Evolutionary conservation across 2,888 invertebrate genomes (phyloP), one percentile per base, ranked within the genome.

Genomic region (Drosophila siamana): DNA sequence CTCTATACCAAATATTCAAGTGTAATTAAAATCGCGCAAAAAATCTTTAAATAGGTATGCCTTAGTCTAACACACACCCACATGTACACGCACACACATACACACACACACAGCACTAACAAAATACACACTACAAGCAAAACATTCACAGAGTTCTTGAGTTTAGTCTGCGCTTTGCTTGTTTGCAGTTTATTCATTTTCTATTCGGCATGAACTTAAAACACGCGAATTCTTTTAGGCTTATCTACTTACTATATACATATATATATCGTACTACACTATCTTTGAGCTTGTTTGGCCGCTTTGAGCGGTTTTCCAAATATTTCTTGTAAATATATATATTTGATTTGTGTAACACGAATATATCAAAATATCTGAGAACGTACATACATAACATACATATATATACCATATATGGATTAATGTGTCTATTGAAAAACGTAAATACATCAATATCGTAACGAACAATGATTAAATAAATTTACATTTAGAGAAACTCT

Each of bases 31-130:
- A 64, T 76, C 75, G 77, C 85, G 78, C 82, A 82, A 85, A 89
- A 89, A 89, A 89, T 88, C 89, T 84, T 89, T 89, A 69, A 81
- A 79, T 89, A 86, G 89, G 89, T 89, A 89, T 89, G 89, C 86
- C 86, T 75, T 74, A 78, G 69, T 69, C 44, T 72, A 70, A 74
- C 65, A 70, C 44, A 62, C 64, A 55, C 33, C 48, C 19, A 40
- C 22, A 75, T 47, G 61, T 16, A 47, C 41, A 70, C 41, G 48
- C 28, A 36, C 48, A 62, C 15, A 61, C 11, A 55, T 11, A 51
- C 13, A 56, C 56, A 41, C 24, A 48, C 16, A 44, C 13, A 36
- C 30, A 52, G 2, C n/a, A 67, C 22, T 44, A 30, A 50, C 15
- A 26, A 47, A 19, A 19, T 2, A 19, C 19, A 19, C 19, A 19